Conservation (phyloP, 1,140 invertebrate genomes). For the Drosophila melanogaster region Release_6_plus_ISO1_MT NC_004354.4:10258001-10258500, state of each 20-base stretch:
- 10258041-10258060: constrained; percentile 54
- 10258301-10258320: constrained; percentile 41
- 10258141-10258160: constrained; percentile 12
- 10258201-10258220: background rate
- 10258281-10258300: constrained; percentile 7
- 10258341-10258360: constrained; percentile 20
- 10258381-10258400: constrained; percentile 28
- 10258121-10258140: constrained; percentile 31
- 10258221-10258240: constrained; percentile 1
- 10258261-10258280: constrained; percentile 2
- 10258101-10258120: constrained; percentile 46
- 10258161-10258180: too few species aligned
- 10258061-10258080: constrained; percentile 56
- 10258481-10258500: constrained; percentile 62
- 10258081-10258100: constrained; percentile 48
- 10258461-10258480: constrained; percentile 32
- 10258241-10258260: constrained; percentile 16
- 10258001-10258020: constrained; percentile 25
- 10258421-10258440: constrained; percentile 43
- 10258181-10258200: background rate
- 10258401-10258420: constrained; percentile 20
- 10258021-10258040: constrained; percentile 38
- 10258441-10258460: constrained; percentile 23
- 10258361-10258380: constrained; percentile 21
- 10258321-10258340: constrained; percentile 24